phyloP scores from a whole-genome alignment of 2,797 vertebrate genomes.

The Mormyrops attenuatus region DNA sequence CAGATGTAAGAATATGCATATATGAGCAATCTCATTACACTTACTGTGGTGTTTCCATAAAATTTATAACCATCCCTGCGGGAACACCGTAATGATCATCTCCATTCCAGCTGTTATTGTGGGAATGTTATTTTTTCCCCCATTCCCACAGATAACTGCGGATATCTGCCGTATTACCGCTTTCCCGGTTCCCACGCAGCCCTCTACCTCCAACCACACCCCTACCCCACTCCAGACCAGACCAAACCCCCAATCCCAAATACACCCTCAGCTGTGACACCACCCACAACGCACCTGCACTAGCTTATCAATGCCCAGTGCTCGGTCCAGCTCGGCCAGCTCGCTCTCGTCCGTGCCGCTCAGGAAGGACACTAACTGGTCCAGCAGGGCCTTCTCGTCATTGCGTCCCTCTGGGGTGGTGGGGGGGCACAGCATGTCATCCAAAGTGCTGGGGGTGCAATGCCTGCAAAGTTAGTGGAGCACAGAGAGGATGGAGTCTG shows the following conservation, averaged over 20 bases:
- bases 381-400: slow-evolving; percentile 86
- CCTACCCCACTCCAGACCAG: not conserved
- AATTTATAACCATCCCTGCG: not conserved
- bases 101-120: not conserved
- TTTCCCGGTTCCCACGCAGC: not conserved
- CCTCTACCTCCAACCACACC: not conserved
- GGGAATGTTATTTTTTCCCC: not conserved
- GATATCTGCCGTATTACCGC: not conserved
- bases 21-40: not conserved
- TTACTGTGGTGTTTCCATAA: not conserved
- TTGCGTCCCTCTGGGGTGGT: slow-evolving; percentile 80
- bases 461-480: slow-evolving; percentile 57
- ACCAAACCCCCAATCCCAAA: not conserved
- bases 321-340: slow-evolving; percentile 84
- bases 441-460: slow-evolving; percentile 79
- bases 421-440: slow-evolving; percentile 83
- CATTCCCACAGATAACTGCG: not conserved
- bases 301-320: slow-evolving; percentile 87
- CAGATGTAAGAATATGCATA: not conserved
- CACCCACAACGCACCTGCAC: slow-evolving; percentile 11
- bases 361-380: slow-evolving; percentile 88
- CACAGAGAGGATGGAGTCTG: not conserved
- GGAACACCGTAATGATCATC: not conserved
- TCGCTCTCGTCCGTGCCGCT: slow-evolving; percentile 91
- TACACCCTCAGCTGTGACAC: not conserved